A percentile compares a stretch with the other conserved stretches of the same genome.
Evolutionary conservation across 1,140 invertebrate genomes (phyloP).

Genomic region (Drosophila sechellia): DNA sequence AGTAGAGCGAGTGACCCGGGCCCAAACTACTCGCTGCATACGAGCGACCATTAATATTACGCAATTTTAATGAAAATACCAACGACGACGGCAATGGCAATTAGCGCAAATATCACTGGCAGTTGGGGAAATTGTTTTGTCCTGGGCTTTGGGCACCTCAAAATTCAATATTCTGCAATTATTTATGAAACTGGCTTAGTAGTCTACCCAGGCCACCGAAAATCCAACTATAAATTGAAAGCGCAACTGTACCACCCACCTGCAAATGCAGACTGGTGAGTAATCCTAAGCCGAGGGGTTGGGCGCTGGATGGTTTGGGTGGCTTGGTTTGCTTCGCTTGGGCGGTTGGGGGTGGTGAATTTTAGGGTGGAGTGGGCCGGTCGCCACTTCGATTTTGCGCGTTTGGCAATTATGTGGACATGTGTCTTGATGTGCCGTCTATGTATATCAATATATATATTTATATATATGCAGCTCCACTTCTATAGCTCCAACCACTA

Average conservation of each 20-base stretch:
- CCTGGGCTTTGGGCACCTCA: constrained; percentile 21
- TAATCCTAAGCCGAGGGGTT: constrained; percentile 44
- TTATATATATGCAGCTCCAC: constrained; percentile 19
- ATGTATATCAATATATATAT: constrained; percentile 36
- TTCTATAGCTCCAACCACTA: background rate
- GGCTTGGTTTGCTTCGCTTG: background rate
- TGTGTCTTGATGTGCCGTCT: constrained; percentile 72
- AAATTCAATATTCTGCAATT: constrained; percentile 54
- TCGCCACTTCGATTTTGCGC: constrained; percentile 77
- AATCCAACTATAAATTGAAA: constrained; percentile 56
- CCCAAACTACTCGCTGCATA: background rate
- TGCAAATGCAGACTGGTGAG: constrained; percentile 47
- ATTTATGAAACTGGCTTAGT: constrained; percentile 16
- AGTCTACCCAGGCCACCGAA: constrained; percentile 4
- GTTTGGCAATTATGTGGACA: constrained; percentile 82
- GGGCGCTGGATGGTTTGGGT: background rate
- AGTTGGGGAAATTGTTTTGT: background rate
- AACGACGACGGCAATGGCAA: constrained; percentile 43
- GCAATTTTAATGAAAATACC: constrained; percentile 78
- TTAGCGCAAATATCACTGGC: constrained; percentile 56
- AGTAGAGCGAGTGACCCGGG: background rate
- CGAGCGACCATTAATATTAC: constrained; percentile 68
- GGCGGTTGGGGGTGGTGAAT: background rate
- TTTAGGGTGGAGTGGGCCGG: constrained; percentile 24
- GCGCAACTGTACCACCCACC: constrained; percentile 68